Percentiles rank a stretch among this genome's conserved stretches.
Evolutionary conservation across 1,140 invertebrate genomes (phyloP).

Genomic region (Dryas iulia): DNA sequence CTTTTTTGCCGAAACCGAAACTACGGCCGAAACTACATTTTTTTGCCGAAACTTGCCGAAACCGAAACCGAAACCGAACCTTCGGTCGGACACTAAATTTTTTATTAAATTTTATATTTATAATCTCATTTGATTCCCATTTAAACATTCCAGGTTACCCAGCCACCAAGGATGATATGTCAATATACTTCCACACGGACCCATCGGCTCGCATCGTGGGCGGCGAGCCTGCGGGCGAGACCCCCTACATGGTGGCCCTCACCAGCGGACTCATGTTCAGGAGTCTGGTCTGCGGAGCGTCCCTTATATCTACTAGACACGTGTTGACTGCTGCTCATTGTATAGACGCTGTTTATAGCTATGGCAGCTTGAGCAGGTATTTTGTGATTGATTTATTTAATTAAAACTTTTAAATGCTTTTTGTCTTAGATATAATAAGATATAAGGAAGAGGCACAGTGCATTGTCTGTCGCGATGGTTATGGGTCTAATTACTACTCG

Average conservation of each 20-base stretch:
- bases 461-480: too few relatives aligned
- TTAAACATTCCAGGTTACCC: neutral
- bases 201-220: slow-evolving; percentile 4
- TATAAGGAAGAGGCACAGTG: too few relatives aligned
- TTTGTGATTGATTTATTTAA: too few relatives aligned
- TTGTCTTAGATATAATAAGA: too few relatives aligned
- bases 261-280: slow-evolving; percentile 3
- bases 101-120: too few relatives aligned
- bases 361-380: neutral
- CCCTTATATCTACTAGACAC: slow-evolving; percentile 9
- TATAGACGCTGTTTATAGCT: neutral
- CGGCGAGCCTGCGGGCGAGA: neutral
- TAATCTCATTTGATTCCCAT: too few relatives aligned
- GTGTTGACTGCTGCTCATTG: slow-evolving; percentile 29
- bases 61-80: too few relatives aligned
- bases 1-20: too few relatives aligned
- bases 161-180: neutral
- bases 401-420: neutral
- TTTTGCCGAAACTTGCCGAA: too few relatives aligned
- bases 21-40: too few relatives aligned
- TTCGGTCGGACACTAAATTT: too few relatives aligned
- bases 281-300: slow-evolving; percentile 22
- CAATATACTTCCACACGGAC: neutral
- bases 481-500: too few relatives aligned
- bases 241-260: slow-evolving; percentile 25